A percentile compares a stretch with the other conserved stretches of the same genome.
These are phyloP conservation scores for Macrosoma leucophasiata DNA, from an alignment of 2,888 invertebrate species.

Conservation along the genomic window DNA sequence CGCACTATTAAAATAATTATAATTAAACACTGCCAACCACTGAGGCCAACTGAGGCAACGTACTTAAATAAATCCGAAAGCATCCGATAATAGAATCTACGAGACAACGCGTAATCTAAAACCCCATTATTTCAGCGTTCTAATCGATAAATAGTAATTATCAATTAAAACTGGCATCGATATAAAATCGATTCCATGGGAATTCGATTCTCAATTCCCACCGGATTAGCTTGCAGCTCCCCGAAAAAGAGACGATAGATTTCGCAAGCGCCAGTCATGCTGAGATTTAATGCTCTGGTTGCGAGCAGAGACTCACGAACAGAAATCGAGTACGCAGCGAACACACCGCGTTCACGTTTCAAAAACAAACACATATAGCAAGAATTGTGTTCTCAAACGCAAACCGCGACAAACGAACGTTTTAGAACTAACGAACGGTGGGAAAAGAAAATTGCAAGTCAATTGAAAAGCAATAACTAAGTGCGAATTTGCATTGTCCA, in stretches of 20 bases:
- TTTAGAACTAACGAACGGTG: slow-evolving; percentile 33
- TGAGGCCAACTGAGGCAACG: no score
- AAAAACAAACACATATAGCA: slow-evolving; percentile 10
- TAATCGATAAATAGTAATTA: slow-evolving; percentile 27
- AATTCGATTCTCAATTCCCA: slow-evolving; percentile 42
- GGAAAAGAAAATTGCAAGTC: slow-evolving; percentile 38
- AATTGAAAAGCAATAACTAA: slow-evolving; percentile 43
- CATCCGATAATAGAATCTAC: no score
- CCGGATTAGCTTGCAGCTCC: slow-evolving; percentile 38
- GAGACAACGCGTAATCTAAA: no score
- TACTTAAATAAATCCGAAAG: no score
- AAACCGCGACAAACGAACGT: slow-evolving; percentile 13
- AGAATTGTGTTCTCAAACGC: slow-evolving; percentile 22
- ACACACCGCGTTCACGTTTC: slow-evolving; percentile 23
- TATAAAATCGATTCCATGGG: slow-evolving; percentile 38
- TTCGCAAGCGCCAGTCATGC: slow-evolving; percentile 43
- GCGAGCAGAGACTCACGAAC: slow-evolving; percentile 43
- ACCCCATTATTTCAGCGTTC: not conserved
- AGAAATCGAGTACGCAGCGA: slow-evolving; percentile 11
- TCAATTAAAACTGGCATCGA: slow-evolving; percentile 38
- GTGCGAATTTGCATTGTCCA: slow-evolving; percentile 55
- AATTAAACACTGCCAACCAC: no score
- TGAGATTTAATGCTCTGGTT: slow-evolving; percentile 55
- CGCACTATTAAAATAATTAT: no score
- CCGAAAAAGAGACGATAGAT: slow-evolving; percentile 38